Base-by-base conservation (phyloP, 2,113 vertebrate genomes). In the Epinephelus lanceolatus region DNA sequence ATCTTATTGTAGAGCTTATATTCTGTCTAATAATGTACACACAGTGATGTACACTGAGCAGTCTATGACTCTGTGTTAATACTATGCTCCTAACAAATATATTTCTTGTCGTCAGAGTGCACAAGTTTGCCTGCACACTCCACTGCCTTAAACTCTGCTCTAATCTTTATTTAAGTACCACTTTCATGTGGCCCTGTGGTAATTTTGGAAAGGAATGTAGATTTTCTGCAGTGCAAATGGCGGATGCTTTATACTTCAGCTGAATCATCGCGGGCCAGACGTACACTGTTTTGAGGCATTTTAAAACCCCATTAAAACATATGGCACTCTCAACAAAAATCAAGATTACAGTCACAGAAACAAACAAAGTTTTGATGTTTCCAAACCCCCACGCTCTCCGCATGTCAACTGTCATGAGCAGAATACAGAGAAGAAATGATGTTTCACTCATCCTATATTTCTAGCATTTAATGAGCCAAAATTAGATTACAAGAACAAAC, bases 401-500 rank as follows among this genome's bases (percentile, higher is more conserved):
- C 17, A 37, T 69, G 33, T 68, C 56, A 79, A 56, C 19, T 67
- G 59, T 66, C 70, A 81, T 53, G 72, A 70, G 66, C 45, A 33
- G 62, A 62, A 53, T 52, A 6, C 19, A 78, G 23, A 69, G 33
- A 70, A 61, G 57, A 84, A 55, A 65, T 49, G 30, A 27, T 71
- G 18, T 47, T 62, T 55, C 69, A 71, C 49, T 75, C 63, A 71
- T 88, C 17, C 49, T 85, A 72, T 70, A 77, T 88, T 90, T 81
- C 72, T 85, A 21, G 81, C 68, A 91, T 90, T 88, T 83, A 83
- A 83, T 81, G 59, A 81, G 72, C 60, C 57, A 88, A 67, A 80
- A 89, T 77, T 77, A 10, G 71, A 87, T 90, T 91, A 88, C 69
- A 79, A 62, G 73, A 80, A 82, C 79, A 75, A 79, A 83, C 84